These are phyloP conservation scores for Amphipyra tragopoginis DNA, from an alignment of 2,888 invertebrate species.

Conservation along the genomic window DNA sequence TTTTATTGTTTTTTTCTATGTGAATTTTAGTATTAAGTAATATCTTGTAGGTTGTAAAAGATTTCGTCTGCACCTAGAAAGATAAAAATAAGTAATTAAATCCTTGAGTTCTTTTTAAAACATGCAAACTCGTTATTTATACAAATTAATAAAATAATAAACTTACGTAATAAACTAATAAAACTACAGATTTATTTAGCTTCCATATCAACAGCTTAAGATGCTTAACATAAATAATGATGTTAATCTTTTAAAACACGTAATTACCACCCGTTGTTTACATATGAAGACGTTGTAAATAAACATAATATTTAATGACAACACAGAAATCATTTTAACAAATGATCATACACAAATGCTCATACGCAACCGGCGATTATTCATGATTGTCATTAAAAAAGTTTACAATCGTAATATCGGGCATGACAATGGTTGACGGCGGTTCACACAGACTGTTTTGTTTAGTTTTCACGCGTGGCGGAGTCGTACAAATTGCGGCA, in stretches of 20 bases:
- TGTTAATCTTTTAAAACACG: conserved; percentile 26
- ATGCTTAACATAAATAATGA: conserved; percentile 32
- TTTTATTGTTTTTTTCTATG: neutral
- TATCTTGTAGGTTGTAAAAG: neutral
- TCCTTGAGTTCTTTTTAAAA: neutral
- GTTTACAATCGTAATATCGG: conserved; percentile 48
- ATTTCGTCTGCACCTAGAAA: neutral
- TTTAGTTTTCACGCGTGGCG: conserved; percentile 64
- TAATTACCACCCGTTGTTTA: conserved; percentile 35
- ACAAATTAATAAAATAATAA: conserved; percentile 1
- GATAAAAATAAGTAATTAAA: neutral
- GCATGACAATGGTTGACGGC: conserved; percentile 54
- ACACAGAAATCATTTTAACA: conserved; percentile 42
- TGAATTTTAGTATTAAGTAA: neutral
- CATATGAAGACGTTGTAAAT: conserved; percentile 35
- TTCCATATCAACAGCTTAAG: conserved; percentile 36
- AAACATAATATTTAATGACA: conserved; percentile 36
- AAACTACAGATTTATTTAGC: conserved; percentile 39
- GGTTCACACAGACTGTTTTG: conserved; percentile 61
- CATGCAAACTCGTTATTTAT: neutral
- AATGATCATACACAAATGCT: conserved; percentile 46
- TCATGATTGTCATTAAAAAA: conserved; percentile 58
- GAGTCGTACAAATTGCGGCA: conserved; percentile 59
- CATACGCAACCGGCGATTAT: conserved; percentile 45
- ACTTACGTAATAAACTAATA: conserved; percentile 19